Evolutionary conservation across 2,113 vertebrate species (phyloP).

Genomic region (Symphodus melops): DNA sequence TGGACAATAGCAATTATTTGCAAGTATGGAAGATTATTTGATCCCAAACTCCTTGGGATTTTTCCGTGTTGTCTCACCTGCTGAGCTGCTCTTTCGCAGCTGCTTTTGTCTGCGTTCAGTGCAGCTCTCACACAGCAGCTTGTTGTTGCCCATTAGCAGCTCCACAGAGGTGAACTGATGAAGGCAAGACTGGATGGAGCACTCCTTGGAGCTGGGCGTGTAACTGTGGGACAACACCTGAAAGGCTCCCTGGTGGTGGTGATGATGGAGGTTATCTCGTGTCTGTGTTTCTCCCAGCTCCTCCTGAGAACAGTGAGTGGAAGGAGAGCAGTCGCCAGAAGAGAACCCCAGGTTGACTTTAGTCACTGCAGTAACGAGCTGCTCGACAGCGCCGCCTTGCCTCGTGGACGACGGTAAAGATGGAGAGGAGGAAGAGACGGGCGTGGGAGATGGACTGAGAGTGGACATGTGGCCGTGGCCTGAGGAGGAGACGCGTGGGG

Average conservation of each 20-base stretch:
- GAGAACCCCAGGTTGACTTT: constrained; percentile 83
- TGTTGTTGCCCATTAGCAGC: constrained; percentile 98
- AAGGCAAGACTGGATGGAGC: constrained; percentile 97
- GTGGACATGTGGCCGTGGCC: constrained; percentile 61
- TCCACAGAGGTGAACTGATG: constrained; percentile 97
- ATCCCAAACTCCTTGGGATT: background rate
- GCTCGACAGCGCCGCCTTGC: constrained; percentile 76
- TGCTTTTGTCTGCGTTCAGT: constrained; percentile 88
- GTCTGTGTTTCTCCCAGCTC: constrained; percentile 64
- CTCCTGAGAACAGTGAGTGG: constrained; percentile 65
- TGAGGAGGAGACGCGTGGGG: constrained; percentile 64
- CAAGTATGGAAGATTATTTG: background rate
- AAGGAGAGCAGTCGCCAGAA: constrained; percentile 67
- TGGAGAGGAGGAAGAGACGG: constrained; percentile 31
- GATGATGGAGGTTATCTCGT: constrained; percentile 70
- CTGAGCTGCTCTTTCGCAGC: constrained; percentile 82
- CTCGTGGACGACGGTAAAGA: constrained; percentile 35
- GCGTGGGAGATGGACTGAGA: constrained; percentile 45
- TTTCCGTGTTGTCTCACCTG: constrained; percentile 85
- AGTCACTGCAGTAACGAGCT: constrained; percentile 84
- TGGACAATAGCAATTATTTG: background rate
- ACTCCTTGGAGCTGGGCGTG: constrained; percentile 93
- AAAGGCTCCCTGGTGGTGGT: constrained; percentile 88
- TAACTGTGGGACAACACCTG: constrained; percentile 95
- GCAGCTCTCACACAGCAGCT: constrained; percentile 95